Evolutionary conservation across 1,140 invertebrate species (phyloP).

Genomic region (Orussus abietinus): DNA sequence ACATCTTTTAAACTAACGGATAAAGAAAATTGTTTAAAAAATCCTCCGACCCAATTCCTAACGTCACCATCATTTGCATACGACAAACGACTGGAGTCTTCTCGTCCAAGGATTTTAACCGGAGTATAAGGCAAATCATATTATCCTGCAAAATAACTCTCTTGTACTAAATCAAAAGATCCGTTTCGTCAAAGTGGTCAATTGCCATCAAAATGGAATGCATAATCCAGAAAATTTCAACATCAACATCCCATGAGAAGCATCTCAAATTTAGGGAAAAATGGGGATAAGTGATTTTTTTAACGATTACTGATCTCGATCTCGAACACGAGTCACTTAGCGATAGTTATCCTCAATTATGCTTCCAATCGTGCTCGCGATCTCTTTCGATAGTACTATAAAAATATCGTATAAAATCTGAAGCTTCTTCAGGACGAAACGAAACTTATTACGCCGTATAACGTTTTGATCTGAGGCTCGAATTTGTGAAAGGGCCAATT

Average conservation of each 20-base stretch:
- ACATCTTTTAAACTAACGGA: too few relatives aligned
- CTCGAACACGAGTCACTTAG: too few relatives aligned
- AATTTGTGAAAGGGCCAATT: not conserved
- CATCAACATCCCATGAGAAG: too few relatives aligned
- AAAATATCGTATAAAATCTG: not conserved
- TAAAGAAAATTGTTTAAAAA: too few relatives aligned
- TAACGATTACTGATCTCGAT: not conserved
- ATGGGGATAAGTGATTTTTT: constrained; percentile 5
- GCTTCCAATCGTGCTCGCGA: too few relatives aligned
- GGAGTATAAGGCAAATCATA: not conserved
- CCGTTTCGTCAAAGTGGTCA: not conserved
- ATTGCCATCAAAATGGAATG: not conserved
- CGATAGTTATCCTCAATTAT: too few relatives aligned
- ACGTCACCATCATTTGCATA: constrained; percentile 9
- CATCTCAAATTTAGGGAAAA: too few relatives aligned
- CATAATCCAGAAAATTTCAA: not conserved
- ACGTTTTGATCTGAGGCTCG: too few relatives aligned
- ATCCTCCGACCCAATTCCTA: too few relatives aligned
- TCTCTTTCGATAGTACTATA: too few relatives aligned
- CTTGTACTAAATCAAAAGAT: not conserved
- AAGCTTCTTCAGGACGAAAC: not conserved
- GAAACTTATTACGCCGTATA: too few relatives aligned
- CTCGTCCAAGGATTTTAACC: not conserved
- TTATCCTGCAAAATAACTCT: too few relatives aligned
- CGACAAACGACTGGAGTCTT: constrained; percentile 11